Evolutionary conservation across 2,113 vertebrate genomes (phyloP), one percentile per base, ranked within the genome.

Genomic region (Camelus dromedarius): DNA sequence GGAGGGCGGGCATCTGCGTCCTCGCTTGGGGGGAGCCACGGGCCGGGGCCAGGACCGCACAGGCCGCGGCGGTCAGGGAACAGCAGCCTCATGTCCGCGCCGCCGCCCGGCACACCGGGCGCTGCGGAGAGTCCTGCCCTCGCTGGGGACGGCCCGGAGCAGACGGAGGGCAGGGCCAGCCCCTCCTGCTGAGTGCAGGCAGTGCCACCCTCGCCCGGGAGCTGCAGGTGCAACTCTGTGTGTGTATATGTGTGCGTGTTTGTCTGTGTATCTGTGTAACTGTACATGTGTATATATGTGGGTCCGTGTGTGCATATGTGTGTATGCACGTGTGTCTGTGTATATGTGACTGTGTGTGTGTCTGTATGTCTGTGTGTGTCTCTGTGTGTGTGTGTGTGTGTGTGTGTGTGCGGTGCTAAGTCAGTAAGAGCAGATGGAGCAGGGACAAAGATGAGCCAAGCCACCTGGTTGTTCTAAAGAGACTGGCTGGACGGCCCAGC

Each of bases 131-230:
- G 1, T 15, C 7, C n/a, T 0, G 2, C 19, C 56, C 35, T 2
- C 0, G 22, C 62, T 0, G 9, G 8, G 32, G 84, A n/a, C 7
- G 1, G 46, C 82, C 50, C 76, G 3, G 26, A 0, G 48, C 18
- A 0, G 30, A 2, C 1, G 14, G 26, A 13, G 24, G 48, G 12
- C 16, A 0, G 46, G 32, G 38, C 26, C 35, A 9, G 81, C 22
- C 4, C 26, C 14, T 26, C 22, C 32, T 30, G 28, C 38, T 5
- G 46, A 5, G 8, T 6, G 2, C 28, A 26, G 82, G 73, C 52
- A 0, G 6, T 0, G 4, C 2, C 4, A 0, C 13, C 19, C 19
- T n/a, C 16, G 3, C n/a, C 54, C 48, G 13, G 1, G 38, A 38
- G 28, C 32, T 18, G n/a, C 1, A 42, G 38, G 38, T 42, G 38